A percentile compares a stretch with the other conserved stretches of the same genome.
Evolutionary conservation across 2,797 vertebrate species (phyloP).

Genomic region (Sebastes nivosus): DNA sequence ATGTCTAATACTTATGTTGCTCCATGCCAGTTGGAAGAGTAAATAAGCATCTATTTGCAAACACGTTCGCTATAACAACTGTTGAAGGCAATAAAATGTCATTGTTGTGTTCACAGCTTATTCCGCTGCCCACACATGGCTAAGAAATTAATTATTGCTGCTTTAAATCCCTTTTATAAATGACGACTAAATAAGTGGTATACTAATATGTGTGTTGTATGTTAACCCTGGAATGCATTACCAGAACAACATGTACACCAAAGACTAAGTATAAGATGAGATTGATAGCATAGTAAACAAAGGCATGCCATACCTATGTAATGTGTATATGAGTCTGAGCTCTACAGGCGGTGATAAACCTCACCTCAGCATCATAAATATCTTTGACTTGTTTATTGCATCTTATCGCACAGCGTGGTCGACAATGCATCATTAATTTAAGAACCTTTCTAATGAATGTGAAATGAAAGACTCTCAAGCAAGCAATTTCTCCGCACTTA

Average conservation of each 20-base stretch:
- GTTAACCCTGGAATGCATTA: not conserved
- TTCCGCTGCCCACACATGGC: not conserved
- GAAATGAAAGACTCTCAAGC: conserved; percentile 69
- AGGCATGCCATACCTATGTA: not conserved
- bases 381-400: conserved; percentile 69
- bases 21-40: not conserved
- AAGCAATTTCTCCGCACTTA: conserved; percentile 47
- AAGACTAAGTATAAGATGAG: not conserved
- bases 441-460: conserved; percentile 73
- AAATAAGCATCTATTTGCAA: not conserved
- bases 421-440: conserved; percentile 75
- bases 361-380: conserved; percentile 57
- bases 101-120: not conserved
- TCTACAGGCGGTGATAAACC: conserved; percentile 55
- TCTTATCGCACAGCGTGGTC: conserved; percentile 54
- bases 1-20: not conserved
- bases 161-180: not conserved
- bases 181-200: not conserved
- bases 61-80: not conserved
- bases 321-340: conserved; percentile 34
- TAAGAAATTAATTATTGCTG: not conserved
- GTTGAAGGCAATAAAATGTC: not conserved
- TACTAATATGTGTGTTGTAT: not conserved
- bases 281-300: not conserved
- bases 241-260: not conserved